These are phyloP conservation scores for Leptarthrus brevirostris DNA, from an alignment of 2,888 invertebrate genomes.

Conservation along the genomic window DNA sequence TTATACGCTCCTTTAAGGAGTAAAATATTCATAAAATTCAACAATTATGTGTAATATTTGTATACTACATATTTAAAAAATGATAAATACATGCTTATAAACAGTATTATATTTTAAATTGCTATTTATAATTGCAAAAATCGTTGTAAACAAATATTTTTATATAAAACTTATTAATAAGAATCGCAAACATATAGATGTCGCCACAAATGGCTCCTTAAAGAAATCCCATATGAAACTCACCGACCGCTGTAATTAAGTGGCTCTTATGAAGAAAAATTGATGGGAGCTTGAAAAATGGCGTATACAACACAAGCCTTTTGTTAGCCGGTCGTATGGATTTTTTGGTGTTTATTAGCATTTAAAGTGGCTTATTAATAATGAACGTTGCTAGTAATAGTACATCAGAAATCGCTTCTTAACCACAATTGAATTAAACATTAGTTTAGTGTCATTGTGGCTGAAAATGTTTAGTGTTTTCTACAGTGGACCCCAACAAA, in stretches of 20 bases:
- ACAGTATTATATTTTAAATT: no score
- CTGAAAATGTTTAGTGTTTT: constrained; percentile 36
- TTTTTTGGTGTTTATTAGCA: constrained; percentile 35
- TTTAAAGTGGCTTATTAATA: neutral
- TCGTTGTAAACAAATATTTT: no score
- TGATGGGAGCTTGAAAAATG: constrained; percentile 69
- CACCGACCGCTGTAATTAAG: neutral
- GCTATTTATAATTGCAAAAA: no score
- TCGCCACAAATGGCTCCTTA: no score
- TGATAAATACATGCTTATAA: no score
- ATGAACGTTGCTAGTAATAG: neutral
- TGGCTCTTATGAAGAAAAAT: constrained; percentile 12
- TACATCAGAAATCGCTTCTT: neutral
- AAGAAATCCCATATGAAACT: neutral
- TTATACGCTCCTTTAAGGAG: no score
- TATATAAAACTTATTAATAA: no score
- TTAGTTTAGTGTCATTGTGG: constrained; percentile 7
- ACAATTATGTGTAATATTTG: no score
- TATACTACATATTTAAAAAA: no score
- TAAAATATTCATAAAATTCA: no score
- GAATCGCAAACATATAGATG: no score
- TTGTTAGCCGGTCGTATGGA: constrained; percentile 68
- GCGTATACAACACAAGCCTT: constrained; percentile 74
- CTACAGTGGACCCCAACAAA: constrained; percentile 27
- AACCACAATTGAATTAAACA: neutral